phyloP scores from a whole-genome alignment of 2,797 vertebrate species.

The Hemitrygon akajei region DNA sequence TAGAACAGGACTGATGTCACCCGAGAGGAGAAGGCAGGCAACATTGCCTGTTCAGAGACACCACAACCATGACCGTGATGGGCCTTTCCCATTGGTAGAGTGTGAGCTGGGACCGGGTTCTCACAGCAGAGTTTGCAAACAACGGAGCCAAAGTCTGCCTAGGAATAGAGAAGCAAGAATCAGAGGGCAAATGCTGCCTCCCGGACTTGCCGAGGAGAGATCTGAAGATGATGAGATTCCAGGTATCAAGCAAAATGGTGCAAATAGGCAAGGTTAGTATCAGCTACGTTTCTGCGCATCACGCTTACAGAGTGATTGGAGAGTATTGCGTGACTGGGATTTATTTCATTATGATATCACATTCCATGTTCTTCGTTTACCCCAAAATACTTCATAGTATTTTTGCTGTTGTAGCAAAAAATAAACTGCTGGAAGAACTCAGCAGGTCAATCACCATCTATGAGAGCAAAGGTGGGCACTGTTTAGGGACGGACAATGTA shows the following conservation, averaged over 20 bases:
- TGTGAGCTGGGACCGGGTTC: conserved; percentile 62
- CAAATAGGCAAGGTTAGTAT: conserved; percentile 52
- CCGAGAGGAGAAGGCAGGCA: conserved; percentile 67
- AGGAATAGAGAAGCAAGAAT: conserved; percentile 67
- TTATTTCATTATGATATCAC: background rate
- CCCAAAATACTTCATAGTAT: background rate
- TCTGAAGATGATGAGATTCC: conserved; percentile 64
- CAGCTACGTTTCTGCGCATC: background rate
- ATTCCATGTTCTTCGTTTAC: background rate
- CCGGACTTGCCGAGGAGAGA: conserved; percentile 59
- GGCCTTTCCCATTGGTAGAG: conserved; percentile 76
- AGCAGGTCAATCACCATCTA: too few relatives aligned
- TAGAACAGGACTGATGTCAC: conserved; percentile 57
- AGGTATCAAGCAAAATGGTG: conserved; percentile 53
- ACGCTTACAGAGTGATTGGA: background rate
- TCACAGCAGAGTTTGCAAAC: conserved; percentile 65
- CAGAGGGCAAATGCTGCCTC: conserved; percentile 45
- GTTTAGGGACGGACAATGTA: too few relatives aligned
- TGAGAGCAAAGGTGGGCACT: too few relatives aligned
- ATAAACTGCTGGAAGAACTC: too few relatives aligned
- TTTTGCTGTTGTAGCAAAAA: background rate
- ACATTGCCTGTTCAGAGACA: conserved; percentile 57
- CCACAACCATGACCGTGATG: conserved; percentile 67
- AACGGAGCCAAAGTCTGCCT: conserved; percentile 76
- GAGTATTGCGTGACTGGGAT: background rate